Base-by-base conservation (phyloP, 2,888 invertebrate species). In the Acrocera orbiculus region DNA sequence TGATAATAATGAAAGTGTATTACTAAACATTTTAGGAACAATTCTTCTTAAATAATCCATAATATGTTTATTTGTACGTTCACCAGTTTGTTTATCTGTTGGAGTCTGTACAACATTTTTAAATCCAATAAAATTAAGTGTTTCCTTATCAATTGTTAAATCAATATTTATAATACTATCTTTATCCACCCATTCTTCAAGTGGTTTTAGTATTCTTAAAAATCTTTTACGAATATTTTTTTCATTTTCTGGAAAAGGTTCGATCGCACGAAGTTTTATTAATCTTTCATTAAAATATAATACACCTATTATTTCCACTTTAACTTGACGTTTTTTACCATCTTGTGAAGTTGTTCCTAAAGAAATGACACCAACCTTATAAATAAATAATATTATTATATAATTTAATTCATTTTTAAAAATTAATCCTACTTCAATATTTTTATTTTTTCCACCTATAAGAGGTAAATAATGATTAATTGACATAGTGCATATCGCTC, bases 11-110 rank as follows among this genome's bases (percentile, higher is more conserved):
- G 83, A 82, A 6, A 87, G 57, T 0, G 86, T 86, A 45, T 83
- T 86, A 63, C 86, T 79, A 61, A 87, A 89, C 85, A 87, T 86
- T 47, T 85, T 69, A 0, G 89, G 87, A 3, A 87, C 83, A 34
- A 85, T 80, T 41, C 79, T 69, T 19, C 85, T 64, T 41, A 89
- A 58, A 51, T 87, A 89, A 49, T 86, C 83, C 87, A 89, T 87
- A 7, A 87, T 78, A 34, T 75, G 73, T 1, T 71, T 69, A 47
- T 81, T 80, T 32, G 71, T 72, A 42, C 72, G 67, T 43, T 67
- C 64, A 15, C 63, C 62, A 29, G 48, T 61, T 50, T 41, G 56
- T 47, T 50, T 60, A 4, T 50, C 53, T 39, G 49, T 53, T 19
- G 48, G 64, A 49, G 48, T 73, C 62, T 85, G 83, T 4, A 71